Percentiles rank a stretch among this genome's conserved stretches.
Evolutionary conservation across 2,113 vertebrate species (phyloP).

Genomic region (Cephalopholis sonnerati): DNA sequence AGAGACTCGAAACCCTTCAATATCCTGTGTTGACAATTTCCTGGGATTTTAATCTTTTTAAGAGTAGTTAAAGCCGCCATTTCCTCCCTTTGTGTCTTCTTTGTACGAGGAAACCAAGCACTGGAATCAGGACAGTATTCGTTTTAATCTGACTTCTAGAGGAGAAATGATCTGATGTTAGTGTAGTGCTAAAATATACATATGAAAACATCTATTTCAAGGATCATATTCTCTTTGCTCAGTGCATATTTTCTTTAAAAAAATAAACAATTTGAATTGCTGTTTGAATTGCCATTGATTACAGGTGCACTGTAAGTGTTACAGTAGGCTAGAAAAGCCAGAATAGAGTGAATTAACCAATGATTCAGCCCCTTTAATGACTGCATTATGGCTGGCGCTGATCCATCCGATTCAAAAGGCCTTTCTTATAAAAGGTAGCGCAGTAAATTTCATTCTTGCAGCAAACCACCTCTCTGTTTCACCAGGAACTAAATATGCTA

Average conservation of each 20-base stretch:
- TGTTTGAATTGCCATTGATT: neutral
- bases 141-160: neutral
- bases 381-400: neutral
- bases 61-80: slow-evolving; percentile 23
- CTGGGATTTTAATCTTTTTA: slow-evolving; percentile 31
- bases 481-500: slow-evolving; percentile 48
- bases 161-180: neutral
- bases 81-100: slow-evolving; percentile 25
- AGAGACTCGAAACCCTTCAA: slow-evolving; percentile 22
- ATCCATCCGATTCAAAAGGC: slow-evolving; percentile 8
- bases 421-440: slow-evolving; percentile 3
- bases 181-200: neutral
- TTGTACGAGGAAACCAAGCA: neutral
- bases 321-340: neutral
- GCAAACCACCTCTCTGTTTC: slow-evolving; percentile 15
- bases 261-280: neutral
- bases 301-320: neutral
- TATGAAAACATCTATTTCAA: neutral
- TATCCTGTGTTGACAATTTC: slow-evolving; percentile 40
- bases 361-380: slow-evolving; percentile 22
- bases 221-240: slow-evolving; percentile 2
- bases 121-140: neutral
- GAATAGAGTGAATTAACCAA: neutral
- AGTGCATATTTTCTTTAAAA: neutral
- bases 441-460: slow-evolving; percentile 17